phyloP scores from a whole-genome alignment of 2,888 invertebrate species.

The Eupithecia centaureata region DNA sequence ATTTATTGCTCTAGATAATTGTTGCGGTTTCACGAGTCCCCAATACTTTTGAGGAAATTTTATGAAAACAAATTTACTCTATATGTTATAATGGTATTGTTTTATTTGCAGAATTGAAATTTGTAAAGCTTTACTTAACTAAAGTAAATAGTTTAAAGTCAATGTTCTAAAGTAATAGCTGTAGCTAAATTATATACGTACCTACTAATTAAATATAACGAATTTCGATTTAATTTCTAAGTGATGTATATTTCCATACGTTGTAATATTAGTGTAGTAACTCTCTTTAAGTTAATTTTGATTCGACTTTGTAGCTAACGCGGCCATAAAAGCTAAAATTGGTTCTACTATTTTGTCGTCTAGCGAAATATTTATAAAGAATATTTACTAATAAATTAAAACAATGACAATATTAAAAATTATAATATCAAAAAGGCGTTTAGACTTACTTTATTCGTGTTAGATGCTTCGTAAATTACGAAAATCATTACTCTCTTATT shows the following conservation, averaged over 20 bases:
- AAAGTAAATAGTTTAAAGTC: slow-evolving; percentile 23
- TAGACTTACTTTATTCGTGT: slow-evolving; percentile 76
- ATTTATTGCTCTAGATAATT: background rate
- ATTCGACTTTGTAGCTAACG: slow-evolving; percentile 55
- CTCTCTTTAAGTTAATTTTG: slow-evolving; percentile 55
- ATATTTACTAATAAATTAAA: slow-evolving; percentile 76
- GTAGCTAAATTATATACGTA: slow-evolving; percentile 54
- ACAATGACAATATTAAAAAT: slow-evolving; percentile 82
- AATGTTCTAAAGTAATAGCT: slow-evolving; percentile 34
- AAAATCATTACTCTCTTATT: slow-evolving; percentile 63
- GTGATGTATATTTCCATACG: slow-evolving; percentile 60
- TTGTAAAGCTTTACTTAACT: slow-evolving; percentile 21
- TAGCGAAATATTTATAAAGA: slow-evolving; percentile 75
- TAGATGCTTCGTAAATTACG: slow-evolving; percentile 72
- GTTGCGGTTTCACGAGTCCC: background rate
- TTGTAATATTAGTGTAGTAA: slow-evolving; percentile 57
- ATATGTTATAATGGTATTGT: slow-evolving; percentile 12
- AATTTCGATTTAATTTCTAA: slow-evolving; percentile 65
- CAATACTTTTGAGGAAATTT: background rate
- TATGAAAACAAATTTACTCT: background rate
- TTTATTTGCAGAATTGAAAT: slow-evolving; percentile 26
- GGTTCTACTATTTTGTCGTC: slow-evolving; percentile 65
- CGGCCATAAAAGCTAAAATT: slow-evolving; percentile 56
- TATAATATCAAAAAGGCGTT: slow-evolving; percentile 74
- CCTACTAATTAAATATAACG: slow-evolving; percentile 56